Evolutionary conservation across 2,113 vertebrate genomes (phyloP).

Genomic region (Protobothrops flavoviridis): DNA sequence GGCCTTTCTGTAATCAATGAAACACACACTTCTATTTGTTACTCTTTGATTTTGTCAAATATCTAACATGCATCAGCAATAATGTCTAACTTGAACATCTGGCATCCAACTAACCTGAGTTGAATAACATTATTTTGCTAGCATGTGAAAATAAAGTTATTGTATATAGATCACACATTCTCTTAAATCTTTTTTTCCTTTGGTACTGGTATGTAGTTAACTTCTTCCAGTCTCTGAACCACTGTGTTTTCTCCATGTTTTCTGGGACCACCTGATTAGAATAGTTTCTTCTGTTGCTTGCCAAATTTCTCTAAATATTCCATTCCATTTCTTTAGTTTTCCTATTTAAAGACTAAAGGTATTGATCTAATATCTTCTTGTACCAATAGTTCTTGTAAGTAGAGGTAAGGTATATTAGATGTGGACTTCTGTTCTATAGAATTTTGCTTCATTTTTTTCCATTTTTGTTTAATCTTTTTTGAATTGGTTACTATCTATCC

Average conservation of each 20-base stretch:
- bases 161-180: neutral
- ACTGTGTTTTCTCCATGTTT: neutral
- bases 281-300: neutral
- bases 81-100: neutral
- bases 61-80: neutral
- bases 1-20: neutral
- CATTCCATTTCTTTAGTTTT: neutral
- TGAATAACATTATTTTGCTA: neutral
- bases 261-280: neutral
- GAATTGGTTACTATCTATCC: neutral
- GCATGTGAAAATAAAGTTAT: neutral
- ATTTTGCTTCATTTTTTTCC: neutral
- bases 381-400: neutral
- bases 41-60: neutral
- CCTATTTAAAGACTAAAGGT: neutral
- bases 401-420: neutral
- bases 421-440: neutral
- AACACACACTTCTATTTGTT: neutral
- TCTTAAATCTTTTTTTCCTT: neutral
- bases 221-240: neutral
- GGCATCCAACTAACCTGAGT: neutral
- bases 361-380: neutral
- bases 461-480: neutral
- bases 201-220: neutral
- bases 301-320: neutral